Conservation (phyloP, 2,113 vertebrate species). For the Zosterops japonicus region DNA sequence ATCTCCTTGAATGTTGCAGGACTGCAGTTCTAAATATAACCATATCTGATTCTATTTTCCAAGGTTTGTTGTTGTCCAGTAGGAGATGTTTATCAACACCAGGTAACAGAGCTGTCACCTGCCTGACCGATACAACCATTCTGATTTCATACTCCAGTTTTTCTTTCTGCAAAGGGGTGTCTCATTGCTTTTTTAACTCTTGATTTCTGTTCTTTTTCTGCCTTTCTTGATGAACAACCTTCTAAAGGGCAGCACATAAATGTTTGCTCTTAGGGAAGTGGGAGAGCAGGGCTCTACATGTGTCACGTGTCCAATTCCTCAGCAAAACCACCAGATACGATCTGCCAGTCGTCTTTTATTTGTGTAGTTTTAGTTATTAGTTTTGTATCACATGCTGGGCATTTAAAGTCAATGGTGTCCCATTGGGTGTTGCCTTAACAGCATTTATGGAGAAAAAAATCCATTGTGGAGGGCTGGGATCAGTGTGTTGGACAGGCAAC, state of each 20-base stretch:
- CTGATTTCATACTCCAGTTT: background rate
- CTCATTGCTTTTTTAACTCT: background rate
- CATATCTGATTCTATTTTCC: background rate
- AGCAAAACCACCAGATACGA: too few species aligned
- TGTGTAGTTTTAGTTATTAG: background rate
- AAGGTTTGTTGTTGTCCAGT: background rate
- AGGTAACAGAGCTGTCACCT: background rate
- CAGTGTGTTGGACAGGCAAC: background rate
- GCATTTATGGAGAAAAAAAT: background rate
- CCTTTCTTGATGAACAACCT: background rate
- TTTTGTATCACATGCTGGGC: background rate
- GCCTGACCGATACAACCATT: background rate
- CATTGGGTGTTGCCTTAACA: background rate
- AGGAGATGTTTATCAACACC: background rate
- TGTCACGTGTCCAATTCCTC: background rate
- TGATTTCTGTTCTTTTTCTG: background rate
- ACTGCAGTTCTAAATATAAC: background rate
- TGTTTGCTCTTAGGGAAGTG: background rate
- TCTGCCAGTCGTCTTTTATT: background rate
- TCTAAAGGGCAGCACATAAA: background rate
- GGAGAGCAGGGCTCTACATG: fast-evolving
- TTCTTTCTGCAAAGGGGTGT: fast-evolving
- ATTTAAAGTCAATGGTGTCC: background rate
- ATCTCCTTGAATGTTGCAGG: background rate
- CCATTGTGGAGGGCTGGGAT: background rate